Base-by-base conservation (phyloP, 2,797 vertebrate species). In the Vespertilio murinus region DNA sequence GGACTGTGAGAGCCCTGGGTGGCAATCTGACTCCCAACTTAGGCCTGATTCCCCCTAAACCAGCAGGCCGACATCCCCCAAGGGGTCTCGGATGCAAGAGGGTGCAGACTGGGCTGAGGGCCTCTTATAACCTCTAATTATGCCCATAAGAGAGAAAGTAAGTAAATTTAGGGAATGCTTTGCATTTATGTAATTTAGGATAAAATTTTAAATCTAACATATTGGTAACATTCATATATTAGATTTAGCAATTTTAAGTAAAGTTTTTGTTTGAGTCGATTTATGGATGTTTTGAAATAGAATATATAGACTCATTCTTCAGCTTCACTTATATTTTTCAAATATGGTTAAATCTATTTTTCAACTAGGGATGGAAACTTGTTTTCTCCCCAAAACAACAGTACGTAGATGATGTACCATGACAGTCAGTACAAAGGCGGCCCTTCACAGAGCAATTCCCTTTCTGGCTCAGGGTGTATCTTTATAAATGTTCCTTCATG, bases 391-490 rank as follows among this genome's bases (percentile, higher is more conserved):
- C 13, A 28, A 8, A 54, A 23, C 52, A 54, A 17, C 4, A 16
- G 11, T 17, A 25, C 77, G 5, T 54, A 1, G 12, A 38, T 18
- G 4, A 7, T 5, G 5, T 40, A 9, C 20, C 9, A 5, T 17
- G 20, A 45, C 30, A n/a, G 6, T 30, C 11, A 6, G 65, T 7
- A 54, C 6, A 23, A 18, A 94, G 33, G 2, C 0, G 2, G 16
- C 5, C 2, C n/a, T 45, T 16, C 4, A 38, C 2, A 56, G 11
- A 47, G 16, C 6, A 16, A 16, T 11, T 1, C 2, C 7, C n/a
- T 65, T 49, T 30, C 1, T 5, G 13, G 65, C 23, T 42, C 38
- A 30, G 12, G 28, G 25, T 22, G 4, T 11, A 47, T 6, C 22
- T 56, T 85, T 8, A 45, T 38, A 38, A 38, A 59, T 22, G 8